Percentiles rank a stretch among this genome's conserved stretches.
phyloP scores from a whole-genome alignment of 2,797 vertebrate species.

The Gymnocypris eckloni region DNA sequence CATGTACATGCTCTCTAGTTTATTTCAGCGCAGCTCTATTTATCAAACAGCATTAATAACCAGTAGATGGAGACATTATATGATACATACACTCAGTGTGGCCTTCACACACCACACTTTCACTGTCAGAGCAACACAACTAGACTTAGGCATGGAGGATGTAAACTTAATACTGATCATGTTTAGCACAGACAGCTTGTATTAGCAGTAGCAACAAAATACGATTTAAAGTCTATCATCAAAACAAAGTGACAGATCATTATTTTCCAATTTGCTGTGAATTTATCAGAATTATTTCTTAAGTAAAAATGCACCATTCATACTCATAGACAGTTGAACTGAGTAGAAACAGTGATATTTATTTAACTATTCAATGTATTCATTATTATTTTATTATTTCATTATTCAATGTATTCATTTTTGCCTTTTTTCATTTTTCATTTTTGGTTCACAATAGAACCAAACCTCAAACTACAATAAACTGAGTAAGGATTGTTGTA shows the following conservation, averaged over 20 bases:
- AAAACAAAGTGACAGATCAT: background rate
- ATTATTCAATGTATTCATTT: background rate
- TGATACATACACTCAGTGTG: background rate
- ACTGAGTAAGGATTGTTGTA: background rate
- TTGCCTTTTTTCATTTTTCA: background rate
- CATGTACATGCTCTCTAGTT: background rate
- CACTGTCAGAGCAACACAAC: background rate
- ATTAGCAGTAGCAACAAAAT: background rate
- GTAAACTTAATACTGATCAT: background rate
- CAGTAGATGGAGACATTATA: conserved; percentile 45
- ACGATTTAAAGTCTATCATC: background rate
- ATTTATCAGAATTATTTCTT: background rate
- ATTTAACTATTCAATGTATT: background rate
- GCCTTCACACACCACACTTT: background rate
- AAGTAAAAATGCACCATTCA: background rate
- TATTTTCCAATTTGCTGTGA: background rate
- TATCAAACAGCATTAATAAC: background rate
- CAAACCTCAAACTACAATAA: background rate
- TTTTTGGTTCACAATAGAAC: background rate
- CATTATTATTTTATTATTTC: no score
- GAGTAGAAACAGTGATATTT: background rate
- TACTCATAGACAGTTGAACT: background rate
- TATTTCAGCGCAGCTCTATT: background rate
- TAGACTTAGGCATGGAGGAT: background rate
- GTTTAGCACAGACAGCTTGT: background rate